phyloP scores from a whole-genome alignment of 1,140 invertebrate genomes.

The Bicyclus anynana region DNA sequence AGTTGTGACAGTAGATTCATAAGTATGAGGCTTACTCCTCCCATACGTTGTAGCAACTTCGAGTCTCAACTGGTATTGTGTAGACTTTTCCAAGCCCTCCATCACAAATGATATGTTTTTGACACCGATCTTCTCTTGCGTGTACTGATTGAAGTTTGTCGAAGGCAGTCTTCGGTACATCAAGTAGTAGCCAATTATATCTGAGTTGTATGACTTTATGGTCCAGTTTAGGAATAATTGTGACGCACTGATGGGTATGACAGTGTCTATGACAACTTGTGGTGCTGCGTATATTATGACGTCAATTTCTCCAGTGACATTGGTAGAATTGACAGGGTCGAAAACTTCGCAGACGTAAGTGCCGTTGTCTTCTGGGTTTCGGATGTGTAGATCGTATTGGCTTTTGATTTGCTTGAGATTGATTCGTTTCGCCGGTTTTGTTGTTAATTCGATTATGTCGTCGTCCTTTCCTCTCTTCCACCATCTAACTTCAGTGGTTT shows the following conservation, averaged over 20 bases:
- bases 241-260: constrained; percentile 85
- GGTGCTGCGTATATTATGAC: constrained; percentile 84
- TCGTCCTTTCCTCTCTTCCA: constrained; percentile 39
- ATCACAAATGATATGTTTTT: constrained; percentile 81
- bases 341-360: constrained; percentile 52
- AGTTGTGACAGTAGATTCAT: constrained; percentile 78
- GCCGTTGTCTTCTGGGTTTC: constrained; percentile 49
- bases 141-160: constrained; percentile 63
- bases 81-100: constrained; percentile 79
- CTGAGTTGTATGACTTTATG: constrained; percentile 85
- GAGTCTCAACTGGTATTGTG: constrained; percentile 78
- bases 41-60: constrained; percentile 71
- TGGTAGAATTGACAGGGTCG: constrained; percentile 37
- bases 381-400: constrained; percentile 38
- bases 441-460: constrained; percentile 26
- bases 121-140: constrained; percentile 75
- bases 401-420: constrained; percentile 42
- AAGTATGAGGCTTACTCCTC: constrained; percentile 65
- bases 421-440: constrained; percentile 27
- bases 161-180: constrained; percentile 77
- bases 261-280: constrained; percentile 83
- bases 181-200: constrained; percentile 82
- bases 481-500: constrained; percentile 51
- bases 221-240: constrained; percentile 92
- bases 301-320: constrained; percentile 55